Base-by-base conservation (phyloP, 2,113 vertebrate species). In the Hippocampus comes region DNA sequence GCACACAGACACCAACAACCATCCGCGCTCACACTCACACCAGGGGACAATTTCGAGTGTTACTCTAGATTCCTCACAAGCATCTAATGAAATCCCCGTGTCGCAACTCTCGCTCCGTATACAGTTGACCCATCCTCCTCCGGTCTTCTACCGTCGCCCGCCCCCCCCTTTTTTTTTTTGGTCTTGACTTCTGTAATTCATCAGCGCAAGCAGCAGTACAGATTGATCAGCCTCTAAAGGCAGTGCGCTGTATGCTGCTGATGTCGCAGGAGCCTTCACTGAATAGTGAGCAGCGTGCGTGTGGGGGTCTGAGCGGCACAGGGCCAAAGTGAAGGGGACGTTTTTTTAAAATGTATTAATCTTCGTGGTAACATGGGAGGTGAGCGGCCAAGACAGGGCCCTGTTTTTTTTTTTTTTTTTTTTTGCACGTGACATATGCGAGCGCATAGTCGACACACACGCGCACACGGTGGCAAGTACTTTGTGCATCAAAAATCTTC, bases 191-290 rank as follows among this genome's bases (percentile, higher is more conserved):
- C 84, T 90, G 92, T 91, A 94, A 96, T 96, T 94, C 92, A 95
- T 96, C 94, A 95, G 90, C 69, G 87, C 83, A 79, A 86, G 85
- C 89, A 72, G 86, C 76, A 81, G 86, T 79, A 27, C 74, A 87
- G 94, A 96, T 95, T 91, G 94, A 96, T 95, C 94, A 92, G 85
- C 78, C 93, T 92, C 93, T 94, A 89, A 91, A 72, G 86, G 93
- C 87, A 79, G 64, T 38, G 87, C 82, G 81, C 85, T 89, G 87
- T 75, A 87, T 84, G 91, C 89, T 92, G 91, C 92, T 30, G 91
- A 92, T 93, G 91, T 91, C 84, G 93, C 91, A 94, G 89, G 89
- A 87, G 86, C 56, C 14, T 86, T 82, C 70, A 77, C 77, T 86
- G 90, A 90, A 92, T 88, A 87, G 88, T 90, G 89, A 91, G 68